A percentile compares a stretch with the other conserved stretches of the same genome.
Evolutionary conservation across 2,888 invertebrate genomes (phyloP).

Genomic region (Hypercompe scribonia): DNA sequence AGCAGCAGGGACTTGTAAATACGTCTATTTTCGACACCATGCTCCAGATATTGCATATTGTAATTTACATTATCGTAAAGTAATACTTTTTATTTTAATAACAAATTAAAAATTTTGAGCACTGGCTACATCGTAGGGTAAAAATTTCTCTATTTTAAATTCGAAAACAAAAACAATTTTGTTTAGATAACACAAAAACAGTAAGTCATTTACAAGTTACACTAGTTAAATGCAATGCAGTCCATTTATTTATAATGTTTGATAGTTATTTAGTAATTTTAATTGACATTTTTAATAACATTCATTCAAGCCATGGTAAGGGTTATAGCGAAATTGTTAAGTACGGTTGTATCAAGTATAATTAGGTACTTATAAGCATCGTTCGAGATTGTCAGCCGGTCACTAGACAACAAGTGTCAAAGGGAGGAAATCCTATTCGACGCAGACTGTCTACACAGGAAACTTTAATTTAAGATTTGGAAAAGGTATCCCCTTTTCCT

Average conservation of each 20-base stretch:
- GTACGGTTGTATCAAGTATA: constrained; percentile 3
- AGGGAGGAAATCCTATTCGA: background rate
- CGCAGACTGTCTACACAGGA: background rate
- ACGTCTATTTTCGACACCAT: background rate
- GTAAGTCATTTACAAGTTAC: background rate
- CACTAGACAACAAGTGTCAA: background rate
- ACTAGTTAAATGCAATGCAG: constrained; percentile 48
- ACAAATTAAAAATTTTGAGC: background rate
- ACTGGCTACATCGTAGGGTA: background rate
- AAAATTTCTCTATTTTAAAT: background rate
- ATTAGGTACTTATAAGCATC: background rate
- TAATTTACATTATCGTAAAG: background rate
- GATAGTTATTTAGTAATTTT: constrained; percentile 37
- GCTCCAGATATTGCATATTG: background rate
- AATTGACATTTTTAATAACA: constrained; percentile 50
- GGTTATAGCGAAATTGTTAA: constrained; percentile 7
- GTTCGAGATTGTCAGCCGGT: background rate
- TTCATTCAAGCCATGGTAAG: constrained; percentile 25
- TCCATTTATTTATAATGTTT: constrained; percentile 39
- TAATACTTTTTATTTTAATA: background rate
- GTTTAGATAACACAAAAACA: background rate
- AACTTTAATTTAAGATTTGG: no score
- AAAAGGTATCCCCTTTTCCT: background rate
- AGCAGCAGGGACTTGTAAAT: background rate
- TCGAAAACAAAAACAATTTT: background rate